phyloP scores from a whole-genome alignment of 2,113 vertebrate genomes.

The Thamnophis sirtalis region DNA sequence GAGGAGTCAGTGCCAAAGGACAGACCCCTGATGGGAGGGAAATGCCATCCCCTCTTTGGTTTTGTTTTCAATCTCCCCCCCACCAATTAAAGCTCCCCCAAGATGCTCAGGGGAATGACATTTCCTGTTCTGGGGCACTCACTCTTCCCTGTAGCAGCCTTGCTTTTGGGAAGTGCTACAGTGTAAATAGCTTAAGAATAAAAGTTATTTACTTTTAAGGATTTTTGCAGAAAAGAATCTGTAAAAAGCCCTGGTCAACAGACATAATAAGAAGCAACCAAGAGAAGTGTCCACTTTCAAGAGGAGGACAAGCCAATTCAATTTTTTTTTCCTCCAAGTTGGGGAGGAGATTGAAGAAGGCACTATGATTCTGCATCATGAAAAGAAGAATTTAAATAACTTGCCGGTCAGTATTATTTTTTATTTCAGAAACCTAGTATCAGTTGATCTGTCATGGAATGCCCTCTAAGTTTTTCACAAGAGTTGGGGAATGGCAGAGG shows the following conservation, averaged over 20 bases:
- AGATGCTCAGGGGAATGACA: neutral
- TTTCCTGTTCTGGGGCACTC: slow-evolving; percentile 19
- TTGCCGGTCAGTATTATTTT: neutral
- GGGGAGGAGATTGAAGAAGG: neutral
- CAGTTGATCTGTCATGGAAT: neutral
- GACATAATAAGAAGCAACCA: neutral
- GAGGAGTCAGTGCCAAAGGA: neutral
- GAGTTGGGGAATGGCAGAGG: neutral
- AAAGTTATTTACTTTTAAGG: neutral
- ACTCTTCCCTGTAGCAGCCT: neutral
- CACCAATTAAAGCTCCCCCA: neutral
- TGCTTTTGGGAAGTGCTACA: slow-evolving; percentile 13
- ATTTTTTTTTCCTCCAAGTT: neutral
- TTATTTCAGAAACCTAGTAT: neutral
- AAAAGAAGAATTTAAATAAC: neutral
- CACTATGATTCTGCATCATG: neutral
- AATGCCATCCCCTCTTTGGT: neutral
- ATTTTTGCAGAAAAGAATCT: neutral
- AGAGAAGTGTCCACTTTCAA: neutral
- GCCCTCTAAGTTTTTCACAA: neutral
- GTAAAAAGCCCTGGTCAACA: neutral
- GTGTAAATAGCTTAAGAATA: slow-evolving; percentile 24
- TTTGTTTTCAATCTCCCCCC: neutral
- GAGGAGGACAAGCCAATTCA: neutral
- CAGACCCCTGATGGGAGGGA: neutral